A percentile compares a stretch with the other conserved stretches of the same genome.
Conservation (phyloP, 1,140 invertebrate species). For the Stenopsyche tienmushanensis region DNA sequence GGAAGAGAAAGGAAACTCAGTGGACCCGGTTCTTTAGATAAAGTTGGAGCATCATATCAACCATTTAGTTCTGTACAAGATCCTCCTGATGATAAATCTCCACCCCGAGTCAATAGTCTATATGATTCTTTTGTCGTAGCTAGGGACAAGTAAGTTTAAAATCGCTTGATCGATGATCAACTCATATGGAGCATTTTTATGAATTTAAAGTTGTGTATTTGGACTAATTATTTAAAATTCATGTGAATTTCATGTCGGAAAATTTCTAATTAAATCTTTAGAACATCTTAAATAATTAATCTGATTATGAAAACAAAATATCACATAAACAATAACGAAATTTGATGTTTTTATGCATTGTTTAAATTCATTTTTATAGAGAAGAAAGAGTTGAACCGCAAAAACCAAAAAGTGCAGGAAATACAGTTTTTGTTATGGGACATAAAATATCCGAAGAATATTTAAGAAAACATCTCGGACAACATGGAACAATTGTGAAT, state of each 20-base stretch:
- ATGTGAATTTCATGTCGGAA: not conserved
- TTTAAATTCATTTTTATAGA: slow-evolving; percentile 53
- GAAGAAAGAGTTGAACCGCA: slow-evolving; percentile 57
- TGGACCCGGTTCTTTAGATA: slow-evolving; percentile 75
- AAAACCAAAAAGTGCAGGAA: slow-evolving; percentile 74
- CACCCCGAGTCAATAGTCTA: slow-evolving; percentile 69
- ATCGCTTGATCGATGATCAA: too few species aligned
- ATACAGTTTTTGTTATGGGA: slow-evolving; percentile 84
- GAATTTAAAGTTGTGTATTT: not conserved
- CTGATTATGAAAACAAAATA: slow-evolving; percentile 14
- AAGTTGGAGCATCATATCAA: slow-evolving; percentile 80
- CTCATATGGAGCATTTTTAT: too few species aligned
- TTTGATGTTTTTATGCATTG: slow-evolving; percentile 16
- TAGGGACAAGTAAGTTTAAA: slow-evolving; percentile 61
- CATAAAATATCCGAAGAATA: slow-evolving; percentile 82
- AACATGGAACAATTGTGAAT: slow-evolving; percentile 80
- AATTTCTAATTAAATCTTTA: not conserved
- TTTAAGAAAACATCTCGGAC: slow-evolving; percentile 75
- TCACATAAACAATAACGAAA: not conserved
- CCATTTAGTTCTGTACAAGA: slow-evolving; percentile 82
- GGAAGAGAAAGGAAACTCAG: slow-evolving; percentile 76
- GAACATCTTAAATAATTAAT: slow-evolving; percentile 23
- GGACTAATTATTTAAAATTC: slow-evolving; percentile 10
- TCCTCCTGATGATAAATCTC: slow-evolving; percentile 62
- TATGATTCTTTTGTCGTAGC: slow-evolving; percentile 89